A percentile compares a stretch with the other conserved stretches of the same genome.
phyloP scores from a whole-genome alignment of 1,140 invertebrate species.

The Adoxophyes honmai region DNA sequence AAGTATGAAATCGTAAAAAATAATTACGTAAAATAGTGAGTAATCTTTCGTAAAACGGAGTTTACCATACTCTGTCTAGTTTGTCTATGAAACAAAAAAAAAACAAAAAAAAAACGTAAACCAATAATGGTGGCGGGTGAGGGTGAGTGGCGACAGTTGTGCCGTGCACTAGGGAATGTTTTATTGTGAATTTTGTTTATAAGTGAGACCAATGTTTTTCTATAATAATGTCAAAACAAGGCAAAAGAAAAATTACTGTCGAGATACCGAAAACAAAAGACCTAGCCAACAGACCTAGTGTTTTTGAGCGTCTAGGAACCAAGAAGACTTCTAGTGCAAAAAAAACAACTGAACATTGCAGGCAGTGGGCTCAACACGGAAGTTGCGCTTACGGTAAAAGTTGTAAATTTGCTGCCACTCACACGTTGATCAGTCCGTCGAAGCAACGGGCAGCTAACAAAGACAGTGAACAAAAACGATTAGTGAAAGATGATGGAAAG shows the following conservation, averaged over 20 bases:
- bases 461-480: constrained; percentile 80
- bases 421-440: constrained; percentile 85
- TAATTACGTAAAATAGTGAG: no score
- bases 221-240: constrained; percentile 85
- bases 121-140: constrained; percentile 29
- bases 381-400: constrained; percentile 86
- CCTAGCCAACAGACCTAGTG: constrained; percentile 82
- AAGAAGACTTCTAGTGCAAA: constrained; percentile 80
- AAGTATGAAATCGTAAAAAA: no score
- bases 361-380: constrained; percentile 86
- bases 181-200: constrained; percentile 34
- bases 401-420: constrained; percentile 85
- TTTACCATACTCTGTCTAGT: no score
- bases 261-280: constrained; percentile 84
- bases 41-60: no score
- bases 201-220: constrained; percentile 66
- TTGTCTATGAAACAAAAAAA: no score
- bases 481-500: constrained; percentile 80
- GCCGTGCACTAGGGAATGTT: constrained; percentile 31
- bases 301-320: constrained; percentile 87
- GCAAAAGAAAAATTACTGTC: constrained; percentile 87
- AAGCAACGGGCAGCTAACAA: constrained; percentile 83
- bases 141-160: no score
- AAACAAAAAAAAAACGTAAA: neutral
- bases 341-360: constrained; percentile 81